These are phyloP conservation scores for Crenichthys baileyi DNA, from an alignment of 2,797 vertebrate genomes.

Conservation along the genomic window DNA sequence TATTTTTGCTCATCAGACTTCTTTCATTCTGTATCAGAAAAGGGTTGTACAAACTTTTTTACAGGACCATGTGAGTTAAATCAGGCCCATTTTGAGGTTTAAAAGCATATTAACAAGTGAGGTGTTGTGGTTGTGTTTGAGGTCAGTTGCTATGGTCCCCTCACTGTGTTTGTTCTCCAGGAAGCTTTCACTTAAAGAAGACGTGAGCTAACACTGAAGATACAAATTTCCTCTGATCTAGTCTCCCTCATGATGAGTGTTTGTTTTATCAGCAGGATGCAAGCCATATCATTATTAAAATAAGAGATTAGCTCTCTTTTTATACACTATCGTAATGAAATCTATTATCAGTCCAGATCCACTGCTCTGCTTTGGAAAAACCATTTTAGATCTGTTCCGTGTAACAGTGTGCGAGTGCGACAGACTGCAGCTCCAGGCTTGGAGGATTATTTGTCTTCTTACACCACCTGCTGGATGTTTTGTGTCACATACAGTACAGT, in stretches of 20 bases:
- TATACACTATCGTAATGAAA: slow-evolving; percentile 37
- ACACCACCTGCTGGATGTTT: slow-evolving; percentile 41
- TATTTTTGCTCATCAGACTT: background rate
- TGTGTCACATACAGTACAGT: background rate
- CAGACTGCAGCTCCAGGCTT: background rate
- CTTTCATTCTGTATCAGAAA: background rate
- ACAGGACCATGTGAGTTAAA: background rate
- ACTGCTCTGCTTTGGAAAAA: slow-evolving; percentile 23
- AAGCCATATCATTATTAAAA: slow-evolving; percentile 18
- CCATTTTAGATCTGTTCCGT: background rate
- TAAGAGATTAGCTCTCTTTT: slow-evolving; percentile 14
- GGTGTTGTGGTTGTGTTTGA: background rate
- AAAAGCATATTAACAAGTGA: background rate
- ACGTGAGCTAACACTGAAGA: background rate
- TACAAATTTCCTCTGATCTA: slow-evolving; percentile 52
- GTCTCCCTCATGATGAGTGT: slow-evolving; percentile 38
- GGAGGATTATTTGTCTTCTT: background rate
- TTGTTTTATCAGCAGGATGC: slow-evolving; percentile 37
- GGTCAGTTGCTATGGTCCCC: background rate
- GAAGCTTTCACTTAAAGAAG: background rate
- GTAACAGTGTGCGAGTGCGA: background rate
- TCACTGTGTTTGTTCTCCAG: background rate
- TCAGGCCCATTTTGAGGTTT: background rate
- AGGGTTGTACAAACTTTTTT: background rate
- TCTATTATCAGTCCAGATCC: slow-evolving; percentile 32